Evolutionary conservation across 2,113 vertebrate species (phyloP), one percentile per base, ranked within the genome.

Genomic region (Rhinichthys klamathensis): DNA sequence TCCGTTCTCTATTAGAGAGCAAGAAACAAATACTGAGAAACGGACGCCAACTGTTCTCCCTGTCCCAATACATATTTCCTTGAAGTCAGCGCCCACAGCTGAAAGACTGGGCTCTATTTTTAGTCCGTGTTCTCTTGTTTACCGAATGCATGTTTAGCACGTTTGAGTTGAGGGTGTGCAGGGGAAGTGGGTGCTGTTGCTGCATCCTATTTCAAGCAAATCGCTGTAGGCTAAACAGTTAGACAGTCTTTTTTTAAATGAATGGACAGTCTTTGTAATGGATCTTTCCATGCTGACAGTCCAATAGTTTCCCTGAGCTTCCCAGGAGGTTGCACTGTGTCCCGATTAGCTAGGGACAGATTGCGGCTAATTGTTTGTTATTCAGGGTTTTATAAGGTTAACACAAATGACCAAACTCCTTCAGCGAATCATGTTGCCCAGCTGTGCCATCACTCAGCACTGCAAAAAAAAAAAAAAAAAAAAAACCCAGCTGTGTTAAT

Each of bases 51-150:
- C 44, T 58, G 16, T 74, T 65, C 79, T 75, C 54, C n/a, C 27
- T n/a, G 18, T 61, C 80, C 38, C n/a, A n/a, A 49, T 38, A 3
- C 27, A 15, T 60, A 46, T 41, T 85, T 27, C 38, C 41, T 85
- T 72, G 72, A 54, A 80, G 6, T 63, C n/a, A 12, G 25, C 27
- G 16, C 49, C n/a, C 25, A 56, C 83, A 38, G 75, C 63, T 4
- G 21, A 73, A 38, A 38, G 49, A 30, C 13, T 10, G 15, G 30
- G 38, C 54, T 30, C 65, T 84, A 67, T 65, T 84, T 85, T 85
- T 85, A 84, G 51, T 2, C 51, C 4, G 18, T 70, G 49, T 79
- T 69, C 83, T 77, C 23, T 46, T 74, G 83, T 75, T 84, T 67
- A 58, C 58, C 0, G 35, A 81, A 6, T 7, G 23, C 13, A 25